Base-by-base conservation (phyloP, 2,888 invertebrate species). In the Eremobia ochroleuca region DNA sequence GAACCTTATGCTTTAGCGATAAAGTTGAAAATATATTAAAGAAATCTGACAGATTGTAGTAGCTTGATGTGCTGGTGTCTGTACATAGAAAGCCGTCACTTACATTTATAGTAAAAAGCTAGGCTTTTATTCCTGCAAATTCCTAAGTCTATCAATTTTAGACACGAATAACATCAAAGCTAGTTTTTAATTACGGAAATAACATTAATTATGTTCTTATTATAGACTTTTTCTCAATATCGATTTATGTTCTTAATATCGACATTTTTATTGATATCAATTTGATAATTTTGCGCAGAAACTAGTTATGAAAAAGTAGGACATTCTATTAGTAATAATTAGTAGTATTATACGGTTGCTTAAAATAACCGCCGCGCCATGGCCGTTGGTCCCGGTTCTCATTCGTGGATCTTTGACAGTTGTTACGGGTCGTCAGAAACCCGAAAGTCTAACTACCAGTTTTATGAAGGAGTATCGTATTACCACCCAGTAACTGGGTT, bases 141-240 rank as follows among this genome's bases (percentile, higher is more conserved):
- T 73, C 49, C 34, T 59, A 43, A 80, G 25, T 40, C 11, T 11
- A 34, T 52, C 25, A 52, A n/a, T 4, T 9, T 52, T 55, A 34
- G 18, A 34, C 34, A 34, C 34, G 34, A 34, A 43, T 67, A 31
- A 66, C 59, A 77, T 55, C 8, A 49, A 65, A 75, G 43, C 82
- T n/a, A 49, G 62, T 59, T 80, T 75, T 52, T 59, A 77, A 73
- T 71, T 37, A 76, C 52, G 28, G 15, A 74, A 31, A 76, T 49
- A 85, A 79, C 70, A 86, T 64, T 81, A 55, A 72, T 77, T 73
- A 73, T 40, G 52, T 75, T 69, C n/a, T 59, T 65, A 78, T 3
- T 81, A 78, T 71, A 28, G 76, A 68, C 59, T 46, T 82, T 82
- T 77, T 77, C n/a, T n/a, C n/a, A n/a, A n/a, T n/a, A n/a, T n/a